Evolutionary conservation across 2,888 invertebrate species (phyloP).

Genomic region (Melinaea menophilus): DNA sequence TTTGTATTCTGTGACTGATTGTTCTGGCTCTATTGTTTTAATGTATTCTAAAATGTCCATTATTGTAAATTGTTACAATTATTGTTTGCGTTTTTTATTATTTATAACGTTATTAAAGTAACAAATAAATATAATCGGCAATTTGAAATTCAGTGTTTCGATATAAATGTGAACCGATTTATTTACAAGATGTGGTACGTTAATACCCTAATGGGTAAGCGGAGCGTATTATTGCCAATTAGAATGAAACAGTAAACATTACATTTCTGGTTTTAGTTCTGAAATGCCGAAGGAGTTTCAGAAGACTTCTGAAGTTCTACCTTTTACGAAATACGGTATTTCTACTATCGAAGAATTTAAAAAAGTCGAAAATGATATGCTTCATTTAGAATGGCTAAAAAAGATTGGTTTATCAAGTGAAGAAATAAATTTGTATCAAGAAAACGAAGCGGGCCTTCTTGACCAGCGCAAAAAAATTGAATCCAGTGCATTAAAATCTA

Average conservation of each 20-base stretch:
- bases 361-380: slow-evolving; percentile 54
- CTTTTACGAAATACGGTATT: slow-evolving; percentile 64
- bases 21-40: slow-evolving; percentile 1
- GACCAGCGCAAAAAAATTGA: slow-evolving; percentile 55
- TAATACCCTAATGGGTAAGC: not conserved
- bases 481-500: slow-evolving; percentile 48
- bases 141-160: not conserved
- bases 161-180: slow-evolving; percentile 16
- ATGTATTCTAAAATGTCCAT: slow-evolving; percentile 1
- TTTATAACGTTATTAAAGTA: slow-evolving; percentile 10
- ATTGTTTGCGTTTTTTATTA: slow-evolving; percentile 1
- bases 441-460: slow-evolving; percentile 60
- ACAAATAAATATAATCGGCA: not conserved
- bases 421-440: slow-evolving; percentile 71
- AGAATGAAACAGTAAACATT: not conserved
- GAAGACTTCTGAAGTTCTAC: slow-evolving; percentile 60
- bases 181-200: slow-evolving; percentile 19
- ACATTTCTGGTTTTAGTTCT: slow-evolving; percentile 46
- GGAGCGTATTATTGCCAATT: not conserved
- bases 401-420: slow-evolving; percentile 66
- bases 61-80: not conserved
- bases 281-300: slow-evolving; percentile 65
- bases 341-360: slow-evolving; percentile 64
- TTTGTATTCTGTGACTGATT: too few species aligned
- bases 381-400: slow-evolving; percentile 65